Percentiles rank a stretch among this genome's conserved stretches.
Evolutionary conservation across 2,797 vertebrate genomes (phyloP).

Genomic region (Xiphophorus birchmanni): DNA sequence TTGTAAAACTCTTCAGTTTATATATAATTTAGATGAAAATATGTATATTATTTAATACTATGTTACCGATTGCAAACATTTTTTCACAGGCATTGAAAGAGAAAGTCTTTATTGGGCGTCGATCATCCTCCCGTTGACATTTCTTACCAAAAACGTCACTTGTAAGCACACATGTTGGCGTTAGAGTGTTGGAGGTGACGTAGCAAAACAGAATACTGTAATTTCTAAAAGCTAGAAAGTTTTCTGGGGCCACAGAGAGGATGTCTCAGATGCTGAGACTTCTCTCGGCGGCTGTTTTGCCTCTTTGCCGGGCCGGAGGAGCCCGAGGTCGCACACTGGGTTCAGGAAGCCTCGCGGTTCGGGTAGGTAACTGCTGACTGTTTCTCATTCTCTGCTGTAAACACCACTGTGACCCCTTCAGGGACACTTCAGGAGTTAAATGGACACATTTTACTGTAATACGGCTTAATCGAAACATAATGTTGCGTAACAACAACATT

Average conservation of each 20-base stretch:
- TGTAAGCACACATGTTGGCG: neutral
- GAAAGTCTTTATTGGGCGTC: neutral
- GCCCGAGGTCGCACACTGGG: constrained; percentile 41
- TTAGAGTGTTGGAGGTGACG: neutral
- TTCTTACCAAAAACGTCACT: neutral
- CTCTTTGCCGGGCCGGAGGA: constrained; percentile 52
- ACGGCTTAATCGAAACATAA: neutral
- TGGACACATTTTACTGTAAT: neutral
- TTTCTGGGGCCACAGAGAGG: constrained; percentile 25
- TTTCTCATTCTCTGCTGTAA: neutral
- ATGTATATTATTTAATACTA: neutral
- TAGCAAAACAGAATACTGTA: neutral
- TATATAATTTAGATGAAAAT: neutral
- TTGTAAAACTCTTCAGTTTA: neutral
- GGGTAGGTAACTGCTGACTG: constrained; percentile 41
- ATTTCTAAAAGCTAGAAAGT: neutral
- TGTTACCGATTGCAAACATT: neutral
- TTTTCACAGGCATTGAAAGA: neutral
- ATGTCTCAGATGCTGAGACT: constrained; percentile 76
- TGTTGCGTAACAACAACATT: neutral
- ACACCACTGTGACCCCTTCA: neutral
- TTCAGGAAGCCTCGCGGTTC: neutral
- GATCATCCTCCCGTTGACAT: neutral
- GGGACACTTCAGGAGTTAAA: neutral
- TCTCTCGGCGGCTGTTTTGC: constrained; percentile 65